These are phyloP conservation scores for Melanotus villosus DNA, from an alignment of 2,888 invertebrate genomes.

Conservation along the genomic window DNA sequence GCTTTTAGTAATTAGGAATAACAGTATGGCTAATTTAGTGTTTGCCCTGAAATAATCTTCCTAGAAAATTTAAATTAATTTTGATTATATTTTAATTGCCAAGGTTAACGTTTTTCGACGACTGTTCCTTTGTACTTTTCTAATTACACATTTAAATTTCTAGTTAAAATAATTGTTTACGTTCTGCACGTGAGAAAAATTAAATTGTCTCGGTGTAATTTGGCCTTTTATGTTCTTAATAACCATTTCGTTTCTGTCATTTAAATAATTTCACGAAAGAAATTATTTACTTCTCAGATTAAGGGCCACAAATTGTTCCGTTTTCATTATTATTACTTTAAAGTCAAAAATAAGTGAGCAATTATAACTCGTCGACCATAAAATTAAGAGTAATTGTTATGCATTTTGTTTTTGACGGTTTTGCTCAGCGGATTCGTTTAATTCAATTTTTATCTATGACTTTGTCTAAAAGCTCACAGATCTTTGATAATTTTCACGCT, in stretches of 20 bases:
- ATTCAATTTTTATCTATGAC: slow-evolving; percentile 20
- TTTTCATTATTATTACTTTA: too few species aligned
- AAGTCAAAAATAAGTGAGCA: slow-evolving; percentile 44
- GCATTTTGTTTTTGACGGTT: neutral
- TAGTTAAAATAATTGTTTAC: slow-evolving; percentile 44
- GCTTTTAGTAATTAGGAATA: slow-evolving; percentile 6
- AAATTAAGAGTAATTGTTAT: slow-evolving; percentile 28
- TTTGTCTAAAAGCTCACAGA: too few species aligned
- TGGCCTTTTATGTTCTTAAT: slow-evolving; percentile 37
- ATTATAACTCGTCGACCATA: slow-evolving; percentile 37
- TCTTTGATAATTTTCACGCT: too few species aligned
- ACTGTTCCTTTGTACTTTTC: slow-evolving; percentile 55
- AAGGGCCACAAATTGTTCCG: slow-evolving; percentile 35
- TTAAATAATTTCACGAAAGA: slow-evolving; percentile 37
- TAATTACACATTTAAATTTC: slow-evolving; percentile 55
- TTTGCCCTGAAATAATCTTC: slow-evolving; percentile 23
- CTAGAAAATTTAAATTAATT: slow-evolving; percentile 45
- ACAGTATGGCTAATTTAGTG: slow-evolving; percentile 30
- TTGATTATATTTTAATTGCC: slow-evolving; percentile 55
- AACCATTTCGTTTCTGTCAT: slow-evolving; percentile 34
- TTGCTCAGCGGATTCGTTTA: slow-evolving; percentile 14
- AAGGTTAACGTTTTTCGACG: slow-evolving; percentile 45
- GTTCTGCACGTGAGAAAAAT: slow-evolving; percentile 51
- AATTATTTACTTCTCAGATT: slow-evolving; percentile 41
- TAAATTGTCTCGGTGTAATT: slow-evolving; percentile 41